These are phyloP conservation scores for Megatriorchis doriae DNA, from an alignment of 2,113 vertebrate species.

Conservation along the genomic window DNA sequence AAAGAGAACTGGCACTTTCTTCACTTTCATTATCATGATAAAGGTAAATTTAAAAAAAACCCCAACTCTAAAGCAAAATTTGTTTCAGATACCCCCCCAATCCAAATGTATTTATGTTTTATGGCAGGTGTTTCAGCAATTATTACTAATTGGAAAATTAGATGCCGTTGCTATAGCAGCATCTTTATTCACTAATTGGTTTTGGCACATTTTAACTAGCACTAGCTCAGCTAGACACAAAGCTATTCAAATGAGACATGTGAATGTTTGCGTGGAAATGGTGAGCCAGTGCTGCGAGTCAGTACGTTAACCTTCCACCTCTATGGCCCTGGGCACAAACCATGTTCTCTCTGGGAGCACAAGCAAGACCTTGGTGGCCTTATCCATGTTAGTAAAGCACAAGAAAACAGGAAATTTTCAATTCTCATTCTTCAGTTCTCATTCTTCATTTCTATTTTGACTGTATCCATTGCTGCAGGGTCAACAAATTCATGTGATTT, in stretches of 20 bases:
- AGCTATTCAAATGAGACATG: not conserved
- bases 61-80: not conserved
- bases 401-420: not conserved
- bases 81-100: not conserved
- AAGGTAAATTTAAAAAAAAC: not conserved
- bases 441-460: not conserved
- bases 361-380: not conserved
- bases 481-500: not conserved
- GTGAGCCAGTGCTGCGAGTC: not conserved
- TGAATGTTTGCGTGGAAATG: not conserved
- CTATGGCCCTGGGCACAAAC: not conserved
- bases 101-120: slow-evolving; percentile 21
- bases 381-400: not conserved
- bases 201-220: slow-evolving; percentile 35
- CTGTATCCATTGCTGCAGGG: not conserved
- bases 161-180: slow-evolving; percentile 24
- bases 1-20: not conserved
- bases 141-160: slow-evolving; percentile 48
- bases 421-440: not conserved
- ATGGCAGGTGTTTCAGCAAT: slow-evolving; percentile 47
- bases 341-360: not conserved
- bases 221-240: not conserved
- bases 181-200: slow-evolving; percentile 36
- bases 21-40: not conserved
- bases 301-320: not conserved